Evolutionary conservation across 2,888 invertebrate genomes (phyloP), one percentile per base, ranked within the genome.

Genomic region (Noctua pronuba): DNA sequence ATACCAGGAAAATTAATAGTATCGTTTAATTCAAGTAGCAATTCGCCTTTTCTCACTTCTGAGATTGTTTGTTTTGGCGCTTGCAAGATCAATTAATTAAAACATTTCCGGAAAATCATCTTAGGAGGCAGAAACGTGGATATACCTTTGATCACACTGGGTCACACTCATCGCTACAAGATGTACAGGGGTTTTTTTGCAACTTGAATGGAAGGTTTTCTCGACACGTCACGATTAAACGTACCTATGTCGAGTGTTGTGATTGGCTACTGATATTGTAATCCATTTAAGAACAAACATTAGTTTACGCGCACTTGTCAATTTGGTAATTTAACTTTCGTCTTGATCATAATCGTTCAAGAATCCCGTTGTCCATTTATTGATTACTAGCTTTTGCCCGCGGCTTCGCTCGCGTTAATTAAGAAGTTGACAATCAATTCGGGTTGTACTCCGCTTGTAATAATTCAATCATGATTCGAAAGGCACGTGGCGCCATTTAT

Each of bases 11-110:
- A 67, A 81, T 84, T 69, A 35, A 80, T 81, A 67, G 38, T 35
- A 79, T 58, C 67, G 46, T 79, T 72, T 67, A 67, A 62, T 13
- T 83, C 60, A 79, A 83, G 60, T 60, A 79, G 52, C 66, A 46
- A 41, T 70, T 77, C 38, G 70, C 70, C 38, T 58, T 49, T 69
- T 52, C 65, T n/a, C 52, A 79, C 46, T 79, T 66, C 55, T 31
- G 28, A 73, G 55, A 84, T 62, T 79, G 62, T 79, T 83, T 62
- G 66, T 72, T 71, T 71, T 72, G 35, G 35, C n/a, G 60, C 72
- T 84, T 79, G 55, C 16, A 46, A 67, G 71, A 84, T 49, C n/a
- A 72, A 84, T 79, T 81, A 72, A 79, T 84, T 72, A 83, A 60
- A 83, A 55, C 35, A 49, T 62, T 67, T 49, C 31, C 21, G 16